phyloP scores from a whole-genome alignment of 2,888 invertebrate species.

The Drosophila paramelanica region DNA sequence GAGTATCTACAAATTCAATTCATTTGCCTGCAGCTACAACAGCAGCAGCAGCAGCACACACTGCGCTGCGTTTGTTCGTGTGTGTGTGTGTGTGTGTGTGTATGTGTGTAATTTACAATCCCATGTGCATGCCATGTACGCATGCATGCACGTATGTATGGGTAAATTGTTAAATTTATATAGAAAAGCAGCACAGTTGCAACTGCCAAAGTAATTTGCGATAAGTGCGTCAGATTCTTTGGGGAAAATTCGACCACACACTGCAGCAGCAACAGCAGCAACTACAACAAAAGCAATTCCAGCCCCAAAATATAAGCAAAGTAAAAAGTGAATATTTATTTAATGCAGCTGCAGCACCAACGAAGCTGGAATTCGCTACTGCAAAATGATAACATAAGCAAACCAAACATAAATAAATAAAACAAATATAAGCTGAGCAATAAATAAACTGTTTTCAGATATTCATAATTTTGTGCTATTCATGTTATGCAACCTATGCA shows the following conservation, averaged over 20 bases:
- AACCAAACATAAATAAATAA: background rate
- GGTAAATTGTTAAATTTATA: constrained; percentile 78
- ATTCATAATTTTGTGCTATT: background rate
- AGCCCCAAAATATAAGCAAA: constrained; percentile 40
- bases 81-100: constrained; percentile 20
- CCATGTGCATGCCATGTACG: constrained; percentile 59
- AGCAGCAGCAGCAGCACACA: constrained; percentile 1
- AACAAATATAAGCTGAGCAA: constrained; percentile 11
- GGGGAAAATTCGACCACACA: constrained; percentile 76
- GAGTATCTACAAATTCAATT: constrained; percentile 59
- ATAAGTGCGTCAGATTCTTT: constrained; percentile 80
- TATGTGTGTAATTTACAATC: constrained; percentile 74
- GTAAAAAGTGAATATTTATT: constrained; percentile 59
- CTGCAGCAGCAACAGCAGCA: constrained; percentile 44
- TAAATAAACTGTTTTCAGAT: constrained; percentile 10
- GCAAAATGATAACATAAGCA: constrained; percentile 13
- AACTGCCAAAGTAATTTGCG: constrained; percentile 82
- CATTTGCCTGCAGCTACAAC: constrained; percentile 54
- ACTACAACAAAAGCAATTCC: constrained; percentile 38
- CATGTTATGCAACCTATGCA: background rate
- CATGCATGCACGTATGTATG: constrained; percentile 65
- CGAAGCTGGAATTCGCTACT: constrained; percentile 50
- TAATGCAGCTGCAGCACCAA: constrained; percentile 36
- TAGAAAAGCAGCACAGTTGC: constrained; percentile 72
- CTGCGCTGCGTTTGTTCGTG: too few species aligned